Evolutionary conservation across 2,113 vertebrate genomes (phyloP).

Genomic region (Petaurus breviceps): DNA sequence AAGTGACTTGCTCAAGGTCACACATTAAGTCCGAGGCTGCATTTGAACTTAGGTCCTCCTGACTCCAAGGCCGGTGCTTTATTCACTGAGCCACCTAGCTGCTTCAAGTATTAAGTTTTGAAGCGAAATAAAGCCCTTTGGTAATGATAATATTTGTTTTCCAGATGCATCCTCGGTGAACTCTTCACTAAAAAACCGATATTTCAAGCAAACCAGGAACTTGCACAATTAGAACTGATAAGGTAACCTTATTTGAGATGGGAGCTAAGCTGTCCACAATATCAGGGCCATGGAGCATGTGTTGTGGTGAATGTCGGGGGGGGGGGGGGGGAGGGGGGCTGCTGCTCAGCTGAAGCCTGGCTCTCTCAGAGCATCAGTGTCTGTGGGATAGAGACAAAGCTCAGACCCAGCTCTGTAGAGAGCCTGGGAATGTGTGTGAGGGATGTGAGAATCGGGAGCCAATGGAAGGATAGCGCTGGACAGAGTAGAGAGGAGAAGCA

Average conservation of each 20-base stretch:
- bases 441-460: neutral
- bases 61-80: too few species aligned
- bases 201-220: conserved; percentile 99
- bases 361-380: conserved; percentile 1
- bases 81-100: too few species aligned
- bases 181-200: conserved; percentile 99
- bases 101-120: conserved; percentile 13
- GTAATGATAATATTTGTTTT: conserved; percentile 69
- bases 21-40: too few species aligned
- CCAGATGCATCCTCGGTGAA: conserved; percentile 98
- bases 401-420: conserved; percentile 1
- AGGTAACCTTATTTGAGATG: conserved; percentile 85
- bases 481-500: too few species aligned
- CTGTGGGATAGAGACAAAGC: conserved; percentile 17
- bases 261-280: neutral
- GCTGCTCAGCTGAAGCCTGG: neutral
- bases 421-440: neutral
- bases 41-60: too few species aligned
- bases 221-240: conserved; percentile 98
- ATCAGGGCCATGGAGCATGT: neutral
- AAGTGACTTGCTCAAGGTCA: too few species aligned
- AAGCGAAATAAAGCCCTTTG: conserved; percentile 49
- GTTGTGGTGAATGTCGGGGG: neutral
- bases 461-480: too few species aligned
- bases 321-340: too few species aligned